These are phyloP conservation scores for Actinopyga echinites DNA, from an alignment of 53 echinoderm and acorn worm species.

Conservation along the genomic window DNA sequence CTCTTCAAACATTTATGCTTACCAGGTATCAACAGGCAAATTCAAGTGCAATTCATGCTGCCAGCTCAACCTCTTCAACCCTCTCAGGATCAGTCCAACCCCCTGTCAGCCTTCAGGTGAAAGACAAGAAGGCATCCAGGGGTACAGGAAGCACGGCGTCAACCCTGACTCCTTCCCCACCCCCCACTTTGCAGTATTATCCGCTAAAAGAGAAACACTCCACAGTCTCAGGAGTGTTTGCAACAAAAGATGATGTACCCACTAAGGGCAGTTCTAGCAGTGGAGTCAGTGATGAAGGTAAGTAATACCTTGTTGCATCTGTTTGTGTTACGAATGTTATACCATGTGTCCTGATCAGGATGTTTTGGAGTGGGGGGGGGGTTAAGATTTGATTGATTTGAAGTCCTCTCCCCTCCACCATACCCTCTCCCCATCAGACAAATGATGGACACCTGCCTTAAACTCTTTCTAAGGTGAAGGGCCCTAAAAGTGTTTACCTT, in stretches of 20 bases:
- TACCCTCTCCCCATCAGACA: too few relatives aligned
- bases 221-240: not conserved
- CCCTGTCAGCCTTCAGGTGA: slow-evolving; percentile 16
- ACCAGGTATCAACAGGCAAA: not conserved
- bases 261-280: slow-evolving; percentile 74
- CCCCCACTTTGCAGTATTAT: slow-evolving; percentile 55
- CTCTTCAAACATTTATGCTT: not conserved
- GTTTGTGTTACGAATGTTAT: too few relatives aligned
- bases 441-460: too few relatives aligned
- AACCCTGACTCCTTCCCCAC: slow-evolving; percentile 90
- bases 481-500: too few relatives aligned
- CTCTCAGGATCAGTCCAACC: slow-evolving; percentile 62
- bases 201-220: not conserved
- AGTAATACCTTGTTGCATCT: not conserved
- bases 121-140: slow-evolving; percentile 51
- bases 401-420: too few relatives aligned
- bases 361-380: too few relatives aligned
- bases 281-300: slow-evolving; percentile 98
- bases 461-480: too few relatives aligned
- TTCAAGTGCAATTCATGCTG: slow-evolving; percentile 2
- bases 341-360: too few relatives aligned
- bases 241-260: not conserved
- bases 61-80: slow-evolving; percentile 80
- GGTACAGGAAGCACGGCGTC: slow-evolving; percentile 75
- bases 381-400: too few relatives aligned